Evolutionary conservation across 1,140 invertebrate genomes (phyloP).

Genomic region (Thrips palmi): DNA sequence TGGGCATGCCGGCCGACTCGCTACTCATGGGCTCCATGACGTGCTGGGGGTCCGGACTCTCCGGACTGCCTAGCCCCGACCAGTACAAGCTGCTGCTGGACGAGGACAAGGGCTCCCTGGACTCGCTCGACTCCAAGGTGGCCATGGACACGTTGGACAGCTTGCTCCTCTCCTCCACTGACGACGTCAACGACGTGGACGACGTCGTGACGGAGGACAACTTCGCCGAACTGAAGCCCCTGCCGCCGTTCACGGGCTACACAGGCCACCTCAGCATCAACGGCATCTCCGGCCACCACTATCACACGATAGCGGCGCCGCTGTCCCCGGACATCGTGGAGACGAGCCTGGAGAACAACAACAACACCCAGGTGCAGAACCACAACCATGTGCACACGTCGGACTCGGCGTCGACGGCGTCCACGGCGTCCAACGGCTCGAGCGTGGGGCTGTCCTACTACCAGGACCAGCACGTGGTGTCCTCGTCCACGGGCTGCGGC

Average conservation of each 20-base stretch:
- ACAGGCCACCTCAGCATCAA: slow-evolving; percentile 65
- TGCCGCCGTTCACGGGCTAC: slow-evolving; percentile 70
- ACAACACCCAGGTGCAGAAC: slow-evolving; percentile 20
- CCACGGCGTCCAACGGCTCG: slow-evolving; percentile 19
- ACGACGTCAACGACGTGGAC: slow-evolving; percentile 30
- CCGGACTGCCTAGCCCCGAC: slow-evolving; percentile 7
- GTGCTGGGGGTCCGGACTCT: slow-evolving; percentile 9
- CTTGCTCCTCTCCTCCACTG: slow-evolving; percentile 26
- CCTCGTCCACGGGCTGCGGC: slow-evolving; percentile 22
- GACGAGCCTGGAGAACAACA: slow-evolving; percentile 39
- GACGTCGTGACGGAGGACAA: slow-evolving; percentile 32
- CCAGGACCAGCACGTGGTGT: slow-evolving; percentile 19
- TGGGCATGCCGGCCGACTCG: slow-evolving; percentile 14
- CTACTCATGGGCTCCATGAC: slow-evolving; percentile 12
- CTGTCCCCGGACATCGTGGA: slow-evolving; percentile 25
- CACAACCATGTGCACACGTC: slow-evolving; percentile 26
- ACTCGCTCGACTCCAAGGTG: slow-evolving; percentile 27
- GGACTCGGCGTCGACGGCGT: slow-evolving; percentile 16
- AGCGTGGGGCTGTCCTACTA: slow-evolving; percentile 12
- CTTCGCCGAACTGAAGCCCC: slow-evolving; percentile 65
- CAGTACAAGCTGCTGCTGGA: slow-evolving; percentile 12
- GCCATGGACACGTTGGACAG: slow-evolving; percentile 41
- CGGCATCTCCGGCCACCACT: slow-evolving; percentile 69
- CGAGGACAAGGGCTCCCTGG: slow-evolving; percentile 19
- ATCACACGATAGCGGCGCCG: slow-evolving; percentile 50